Evolutionary conservation across 2,797 vertebrate species (phyloP).

Genomic region (Fistularia tabacaria): DNA sequence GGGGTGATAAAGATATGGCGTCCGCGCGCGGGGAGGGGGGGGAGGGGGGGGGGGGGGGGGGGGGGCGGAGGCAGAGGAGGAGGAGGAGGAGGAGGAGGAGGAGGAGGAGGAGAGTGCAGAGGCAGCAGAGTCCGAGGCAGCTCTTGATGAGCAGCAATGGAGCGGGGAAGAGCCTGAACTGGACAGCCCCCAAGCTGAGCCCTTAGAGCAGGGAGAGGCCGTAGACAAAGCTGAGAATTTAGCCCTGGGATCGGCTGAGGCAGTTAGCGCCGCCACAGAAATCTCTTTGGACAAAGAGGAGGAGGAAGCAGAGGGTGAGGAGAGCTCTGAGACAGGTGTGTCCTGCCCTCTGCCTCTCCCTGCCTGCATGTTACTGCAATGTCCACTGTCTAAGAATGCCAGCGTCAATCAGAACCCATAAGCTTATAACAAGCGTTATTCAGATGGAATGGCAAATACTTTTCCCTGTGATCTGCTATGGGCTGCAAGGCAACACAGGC

Average conservation of each 20-base stretch:
- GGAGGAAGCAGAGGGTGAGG: constrained; percentile 76
- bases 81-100: constrained; percentile 69
- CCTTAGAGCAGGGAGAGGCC: constrained; percentile 77
- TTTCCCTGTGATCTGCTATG: constrained; percentile 69
- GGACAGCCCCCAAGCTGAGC: constrained; percentile 75
- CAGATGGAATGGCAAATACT: constrained; percentile 70
- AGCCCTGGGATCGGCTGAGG: constrained; percentile 74
- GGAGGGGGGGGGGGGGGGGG: too few relatives aligned
- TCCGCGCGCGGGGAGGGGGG: too few relatives aligned
- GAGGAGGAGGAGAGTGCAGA: constrained; percentile 80
- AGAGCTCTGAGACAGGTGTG: constrained; percentile 87
- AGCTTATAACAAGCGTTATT: constrained; percentile 37
- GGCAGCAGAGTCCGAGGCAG: constrained; percentile 74
- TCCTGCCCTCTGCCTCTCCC: constrained; percentile 76
- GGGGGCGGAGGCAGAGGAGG: too few relatives aligned
- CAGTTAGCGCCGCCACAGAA: constrained; percentile 75
- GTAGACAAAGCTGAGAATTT: constrained; percentile 76
- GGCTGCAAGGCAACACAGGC: constrained; percentile 82
- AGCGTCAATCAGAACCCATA: constrained; percentile 30
- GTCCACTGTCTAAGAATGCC: constrained; percentile 46
- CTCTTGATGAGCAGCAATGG: constrained; percentile 86
- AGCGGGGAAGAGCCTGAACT: constrained; percentile 81
- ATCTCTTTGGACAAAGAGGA: constrained; percentile 75
- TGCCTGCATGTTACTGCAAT: constrained; percentile 84
- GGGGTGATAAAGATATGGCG: too few relatives aligned